Evolutionary conservation across 2,888 invertebrate species (phyloP).

Genomic region (Erebia epiphron): DNA sequence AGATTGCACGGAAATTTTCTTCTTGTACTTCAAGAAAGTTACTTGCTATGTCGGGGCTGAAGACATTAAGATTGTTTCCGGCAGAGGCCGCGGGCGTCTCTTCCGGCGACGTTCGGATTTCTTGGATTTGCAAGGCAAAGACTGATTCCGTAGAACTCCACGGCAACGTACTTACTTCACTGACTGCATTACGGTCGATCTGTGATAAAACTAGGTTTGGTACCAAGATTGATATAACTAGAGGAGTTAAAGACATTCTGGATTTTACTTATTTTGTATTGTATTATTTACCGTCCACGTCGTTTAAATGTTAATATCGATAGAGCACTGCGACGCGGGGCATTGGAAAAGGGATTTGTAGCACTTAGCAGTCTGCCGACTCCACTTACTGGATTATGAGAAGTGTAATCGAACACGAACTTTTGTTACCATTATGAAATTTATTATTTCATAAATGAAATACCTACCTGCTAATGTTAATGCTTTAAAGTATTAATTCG

Average conservation of each 20-base stretch:
- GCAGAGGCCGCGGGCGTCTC: constrained; percentile 58
- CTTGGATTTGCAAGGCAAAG: constrained; percentile 65
- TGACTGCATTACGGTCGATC: constrained; percentile 51
- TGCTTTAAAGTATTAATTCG: no score
- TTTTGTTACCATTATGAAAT: constrained; percentile 21
- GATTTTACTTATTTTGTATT: constrained; percentile 32
- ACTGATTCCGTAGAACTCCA: constrained; percentile 45
- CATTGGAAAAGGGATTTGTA: constrained; percentile 74
- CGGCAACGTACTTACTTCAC: constrained; percentile 57
- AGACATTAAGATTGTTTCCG: constrained; percentile 76
- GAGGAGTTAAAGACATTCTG: constrained; percentile 51
- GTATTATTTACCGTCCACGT: constrained; percentile 40
- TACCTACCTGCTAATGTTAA: no score
- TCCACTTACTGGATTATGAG: constrained; percentile 71
- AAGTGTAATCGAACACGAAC: constrained; percentile 46
- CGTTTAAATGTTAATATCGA: constrained; percentile 51
- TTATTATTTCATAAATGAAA: background rate
- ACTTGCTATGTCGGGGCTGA: constrained; percentile 50
- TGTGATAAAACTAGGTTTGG: constrained; percentile 56
- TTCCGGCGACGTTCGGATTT: constrained; percentile 69
- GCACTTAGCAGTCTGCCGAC: constrained; percentile 80
- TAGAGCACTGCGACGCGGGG: constrained; percentile 58
- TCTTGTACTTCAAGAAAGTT: constrained; percentile 50
- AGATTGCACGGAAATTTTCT: constrained; percentile 73
- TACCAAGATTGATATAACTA: constrained; percentile 59